Base-by-base conservation (phyloP, 2,797 vertebrate genomes). In the Arrhamphus sclerolepis region DNA sequence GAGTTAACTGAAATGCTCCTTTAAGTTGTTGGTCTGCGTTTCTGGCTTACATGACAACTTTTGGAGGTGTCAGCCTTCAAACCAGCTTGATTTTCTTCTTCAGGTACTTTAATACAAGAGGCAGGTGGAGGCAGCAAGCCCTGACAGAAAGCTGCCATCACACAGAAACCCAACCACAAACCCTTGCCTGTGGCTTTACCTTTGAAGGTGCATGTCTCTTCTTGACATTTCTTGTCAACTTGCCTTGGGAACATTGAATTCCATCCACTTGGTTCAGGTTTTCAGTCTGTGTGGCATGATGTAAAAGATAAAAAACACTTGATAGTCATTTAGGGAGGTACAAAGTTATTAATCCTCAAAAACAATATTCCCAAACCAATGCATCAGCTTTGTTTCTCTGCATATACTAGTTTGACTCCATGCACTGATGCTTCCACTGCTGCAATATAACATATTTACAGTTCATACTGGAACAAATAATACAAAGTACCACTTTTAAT, bases 141-240 rank as follows among this genome's bases (percentile, higher is more conserved):
- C 86, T 66, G 77, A 94, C 94, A 95, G 84, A 91, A 91, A 84
- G 76, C 79, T 76, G 72, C 71, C 81, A 84, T 81, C 51, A 85
- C 91, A 78, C 75, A 83, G 60, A 87, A 89, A 86, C 81, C 87
- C 87, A 86, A 85, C 89, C 89, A 75, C 86, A 81, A 70, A 89
- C 77, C 86, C 65, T 89, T 77, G 86, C 92, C 91, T 88, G 84
- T 91, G 89, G 90, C 89, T 84, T 83, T 70, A 70, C 71, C 91
- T 90, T 91, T 86, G 90, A 67, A 87, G 65, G 86, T 87, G 65
- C 91, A 59, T 88, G 93, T 87, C 81, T 70, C 29, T 89, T 93
- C 93, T 91, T 94, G 93, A 89, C 89, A 40, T 39, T 89, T 92
- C 92, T 89, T 91, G 89, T 86, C 91, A 85, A 81, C 63, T 85